phyloP scores from a whole-genome alignment of 53 echinoderm and acorn worm genomes.

The Holothuria leucospilota region DNA sequence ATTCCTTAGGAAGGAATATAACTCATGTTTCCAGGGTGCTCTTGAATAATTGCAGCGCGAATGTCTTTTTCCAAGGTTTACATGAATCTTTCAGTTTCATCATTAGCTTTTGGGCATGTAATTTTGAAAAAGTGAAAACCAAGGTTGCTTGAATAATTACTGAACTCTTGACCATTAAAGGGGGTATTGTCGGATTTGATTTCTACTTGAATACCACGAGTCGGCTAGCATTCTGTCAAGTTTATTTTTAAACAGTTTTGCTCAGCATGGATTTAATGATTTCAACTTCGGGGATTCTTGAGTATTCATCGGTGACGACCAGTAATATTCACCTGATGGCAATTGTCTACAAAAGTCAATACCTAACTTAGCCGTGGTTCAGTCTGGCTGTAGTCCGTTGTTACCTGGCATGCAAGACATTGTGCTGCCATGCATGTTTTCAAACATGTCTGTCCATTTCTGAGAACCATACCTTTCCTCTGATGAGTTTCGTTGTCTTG shows the following conservation, averaged over 20 bases:
- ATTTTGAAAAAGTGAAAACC: conserved; percentile 30
- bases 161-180: conserved; percentile 9
- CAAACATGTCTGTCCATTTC: conserved; percentile 62
- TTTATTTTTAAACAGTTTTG: not conserved
- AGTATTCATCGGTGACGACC: conserved; percentile 50
- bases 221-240: conserved; percentile 32
- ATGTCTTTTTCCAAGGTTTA: conserved; percentile 34
- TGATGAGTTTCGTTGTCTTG: conserved; percentile 61
- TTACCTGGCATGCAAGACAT: conserved; percentile 67
- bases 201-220: conserved; percentile 48
- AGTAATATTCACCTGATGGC: conserved; percentile 36
- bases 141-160: not conserved
- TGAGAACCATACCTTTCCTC: conserved; percentile 73
- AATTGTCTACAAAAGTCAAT: conserved; percentile 43
- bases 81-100: too few relatives aligned
- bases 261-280: conserved; percentile 1
- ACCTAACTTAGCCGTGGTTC: conserved; percentile 32
- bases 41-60: conserved; percentile 10
- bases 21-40: conserved; percentile 29
- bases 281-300: conserved; percentile 38
- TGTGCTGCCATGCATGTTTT: conserved; percentile 11
- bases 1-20: too few relatives aligned
- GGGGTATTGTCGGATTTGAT: conserved; percentile 71
- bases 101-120: conserved; percentile 41
- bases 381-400: not conserved